A percentile compares a stretch with the other conserved stretches of the same genome.
These are phyloP conservation scores for Dicycla oo DNA, from an alignment of 2,888 invertebrate genomes.

Conservation along the genomic window DNA sequence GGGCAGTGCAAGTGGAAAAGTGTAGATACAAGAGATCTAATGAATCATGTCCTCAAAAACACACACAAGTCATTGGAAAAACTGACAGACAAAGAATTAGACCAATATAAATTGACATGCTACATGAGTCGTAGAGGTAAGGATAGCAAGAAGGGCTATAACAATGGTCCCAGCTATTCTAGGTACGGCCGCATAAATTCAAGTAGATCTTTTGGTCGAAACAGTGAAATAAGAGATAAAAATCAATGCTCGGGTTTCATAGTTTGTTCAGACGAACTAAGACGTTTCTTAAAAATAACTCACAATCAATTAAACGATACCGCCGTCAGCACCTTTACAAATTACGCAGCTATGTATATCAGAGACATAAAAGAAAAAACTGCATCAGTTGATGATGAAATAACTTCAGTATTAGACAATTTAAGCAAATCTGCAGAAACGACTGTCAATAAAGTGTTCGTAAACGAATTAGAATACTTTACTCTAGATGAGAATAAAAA, in stretches of 20 bases:
- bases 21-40: conserved; percentile 12
- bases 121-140: conserved; percentile 7
- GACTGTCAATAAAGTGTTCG: conserved; percentile 67
- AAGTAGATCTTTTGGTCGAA: neutral
- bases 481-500: conserved; percentile 69
- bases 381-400: conserved; percentile 65
- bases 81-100: conserved; percentile 50
- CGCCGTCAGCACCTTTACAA: conserved; percentile 71
- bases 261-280: conserved; percentile 78
- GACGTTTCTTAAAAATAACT: conserved; percentile 71
- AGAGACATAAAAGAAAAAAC: conserved; percentile 73
- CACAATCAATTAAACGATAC: conserved; percentile 76
- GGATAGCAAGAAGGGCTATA: neutral
- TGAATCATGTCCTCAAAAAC: conserved; percentile 20
- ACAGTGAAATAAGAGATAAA: conserved; percentile 22
- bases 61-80: conserved; percentile 24
- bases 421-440: conserved; percentile 61
- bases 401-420: conserved; percentile 66
- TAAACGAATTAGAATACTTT: conserved; percentile 66
- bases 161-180: neutral
- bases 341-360: conserved; percentile 80
- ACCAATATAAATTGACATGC: conserved; percentile 18
- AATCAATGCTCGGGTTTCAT: conserved; percentile 69
- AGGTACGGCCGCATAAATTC: neutral
- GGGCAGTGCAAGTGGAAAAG: conserved; percentile 73